These are phyloP conservation scores for Leptarthrus brevirostris DNA, from an alignment of 2,888 invertebrate species.

Conservation along the genomic window DNA sequence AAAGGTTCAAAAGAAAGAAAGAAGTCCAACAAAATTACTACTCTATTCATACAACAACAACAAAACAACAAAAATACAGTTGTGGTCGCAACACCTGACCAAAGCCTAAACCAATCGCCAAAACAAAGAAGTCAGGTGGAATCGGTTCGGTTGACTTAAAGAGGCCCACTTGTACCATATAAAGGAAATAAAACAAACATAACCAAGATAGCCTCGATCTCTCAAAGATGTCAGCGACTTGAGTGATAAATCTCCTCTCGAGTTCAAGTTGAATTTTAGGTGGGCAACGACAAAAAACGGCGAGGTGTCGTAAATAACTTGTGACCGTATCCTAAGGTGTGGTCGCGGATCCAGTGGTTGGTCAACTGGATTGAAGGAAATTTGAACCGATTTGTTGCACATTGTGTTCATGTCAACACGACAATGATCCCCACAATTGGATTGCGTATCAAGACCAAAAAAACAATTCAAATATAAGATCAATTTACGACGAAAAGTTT, in stretches of 20 bases:
- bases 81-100: conserved; percentile 5
- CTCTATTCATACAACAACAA: too few species aligned
- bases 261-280: neutral
- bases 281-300: neutral
- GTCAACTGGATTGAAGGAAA: conserved; percentile 32
- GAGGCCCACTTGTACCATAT: neutral
- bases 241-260: conserved; percentile 33
- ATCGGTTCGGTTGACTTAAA: conserved; percentile 24
- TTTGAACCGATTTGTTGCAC: conserved; percentile 41
- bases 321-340: conserved; percentile 32
- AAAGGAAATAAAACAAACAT: conserved; percentile 29
- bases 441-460: neutral
- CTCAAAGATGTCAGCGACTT: conserved; percentile 28
- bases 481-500: conserved; percentile 35
- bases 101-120: neutral
- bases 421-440: conserved; percentile 18
- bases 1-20: conserved; percentile 8
- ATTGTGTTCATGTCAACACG: conserved; percentile 42
- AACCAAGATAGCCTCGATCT: conserved; percentile 22
- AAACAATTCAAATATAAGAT: neutral
- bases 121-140: conserved; percentile 26
- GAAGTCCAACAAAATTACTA: too few species aligned
- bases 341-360: conserved; percentile 14
- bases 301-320: conserved; percentile 16
- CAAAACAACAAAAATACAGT: neutral